Evolutionary conservation across 1,140 invertebrate species (phyloP).

Genomic region (honey bee (Apis mellifera)): Amel_HAv3.1 CM009945.2:4831001-4831500

Average conservation of each 20-base stretch:
- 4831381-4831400: too few relatives aligned
- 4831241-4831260: too few relatives aligned
- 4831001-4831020: constrained; percentile 23
- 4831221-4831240: neutral
- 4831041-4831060: constrained; percentile 52
- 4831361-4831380: too few relatives aligned
- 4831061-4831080: constrained; percentile 57
- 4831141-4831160: neutral
- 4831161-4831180: neutral
- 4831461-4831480: too few relatives aligned
- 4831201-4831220: constrained; percentile 1
- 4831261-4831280: neutral
- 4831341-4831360: too few relatives aligned
- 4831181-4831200: constrained; percentile 1
- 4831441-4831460: too few relatives aligned
- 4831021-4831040: constrained; percentile 4
- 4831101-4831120: constrained; percentile 60
- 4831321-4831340: too few relatives aligned
- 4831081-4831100: constrained; percentile 72
- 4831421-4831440: too few relatives aligned
- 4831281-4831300: too few relatives aligned
- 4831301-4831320: too few relatives aligned
- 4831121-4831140: constrained; percentile 44
- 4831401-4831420: too few relatives aligned
- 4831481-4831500: too few relatives aligned